Conservation (phyloP, 1,140 invertebrate genomes). For the Euura saliciscinereae region DNA sequence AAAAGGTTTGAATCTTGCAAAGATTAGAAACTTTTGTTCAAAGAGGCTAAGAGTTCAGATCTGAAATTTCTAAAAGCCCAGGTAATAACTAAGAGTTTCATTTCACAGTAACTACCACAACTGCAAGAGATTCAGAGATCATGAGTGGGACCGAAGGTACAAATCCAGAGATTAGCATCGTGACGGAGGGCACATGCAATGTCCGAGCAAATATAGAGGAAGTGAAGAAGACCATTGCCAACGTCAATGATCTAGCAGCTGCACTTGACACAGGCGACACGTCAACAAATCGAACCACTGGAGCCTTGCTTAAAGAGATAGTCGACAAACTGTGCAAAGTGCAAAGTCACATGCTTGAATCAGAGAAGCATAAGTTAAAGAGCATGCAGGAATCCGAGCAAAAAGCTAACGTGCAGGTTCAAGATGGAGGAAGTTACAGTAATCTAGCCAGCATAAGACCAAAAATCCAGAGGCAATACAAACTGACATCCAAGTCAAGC, state of each 20-base stretch:
- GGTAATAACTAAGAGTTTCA: no score
- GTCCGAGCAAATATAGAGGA: slow-evolving; percentile 15
- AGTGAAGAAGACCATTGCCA: slow-evolving; percentile 18
- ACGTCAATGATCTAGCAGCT: slow-evolving; percentile 16
- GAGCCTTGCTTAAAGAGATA: not conserved
- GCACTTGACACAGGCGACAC: slow-evolving; percentile 10
- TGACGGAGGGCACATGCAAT: not conserved
- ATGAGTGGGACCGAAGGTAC: slow-evolving; percentile 9
- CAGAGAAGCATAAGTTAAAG: slow-evolving; percentile 24
- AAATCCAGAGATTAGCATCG: slow-evolving; percentile 13
- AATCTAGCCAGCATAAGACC: no score
- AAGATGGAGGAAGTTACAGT: no score
- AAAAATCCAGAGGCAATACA: no score
- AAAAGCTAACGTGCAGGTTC: slow-evolving; percentile 17
- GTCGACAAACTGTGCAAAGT: not conserved
- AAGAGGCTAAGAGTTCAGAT: slow-evolving; percentile 29
- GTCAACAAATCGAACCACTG: not conserved
- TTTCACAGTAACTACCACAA: slow-evolving; percentile 20
- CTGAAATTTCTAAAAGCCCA: slow-evolving; percentile 27
- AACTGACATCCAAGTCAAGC: no score
- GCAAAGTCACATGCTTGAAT: slow-evolving; percentile 23
- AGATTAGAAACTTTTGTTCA: slow-evolving; percentile 25
- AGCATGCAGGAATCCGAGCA: slow-evolving; percentile 12
- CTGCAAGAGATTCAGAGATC: slow-evolving; percentile 16
- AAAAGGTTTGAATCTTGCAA: slow-evolving; percentile 20